Evolutionary conservation across 2,888 invertebrate genomes (phyloP), one percentile per base, ranked within the genome.

Genomic region (Leptinotarsa juncta): DNA sequence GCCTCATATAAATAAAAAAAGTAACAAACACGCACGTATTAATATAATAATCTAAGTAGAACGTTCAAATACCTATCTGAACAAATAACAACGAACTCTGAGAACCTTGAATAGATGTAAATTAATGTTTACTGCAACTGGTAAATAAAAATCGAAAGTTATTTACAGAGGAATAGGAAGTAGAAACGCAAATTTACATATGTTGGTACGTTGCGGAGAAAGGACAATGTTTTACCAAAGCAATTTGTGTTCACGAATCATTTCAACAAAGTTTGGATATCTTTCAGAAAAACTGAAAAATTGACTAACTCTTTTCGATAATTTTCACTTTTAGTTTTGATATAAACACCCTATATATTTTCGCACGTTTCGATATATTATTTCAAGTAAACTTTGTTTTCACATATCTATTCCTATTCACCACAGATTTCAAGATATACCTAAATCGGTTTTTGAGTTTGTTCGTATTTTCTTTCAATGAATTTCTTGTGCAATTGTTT

Each of bases 81-180:
- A 57, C 57, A 14, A 57, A 57, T 23, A 57, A 23, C 57, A 57
- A 57, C 15, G 57, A 57, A 57, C 57, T 23, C 57, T 3, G 23
- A 57, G 23, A 23, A 57, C 57, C 57, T 57, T 57, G 57, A 57
- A 15, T 57, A 23, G 20, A 57, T 57, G 57, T 57, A 23, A 57
- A 57, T 57, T 12, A 57, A 15, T 12, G 23, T 23, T 57, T 23
- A 57, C 23, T 14, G 57, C 23, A 23, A 23, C 4, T 3, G 15
- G 18, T 57, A 57, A 57, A 57, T 20, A 57, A 23, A 53, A 57
- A 12, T 16, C 23, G 57, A 57, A 57, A 57, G 57, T 57, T 26
- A 57, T 57, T 57, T 57, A 57, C 57, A 5, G 15, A 57, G 26
- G 23, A 23, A 57, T 3, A 57, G 23, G 57, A 57, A 57, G 57